A percentile compares a stretch with the other conserved stretches of the same genome.
These are phyloP conservation scores for pig (Sus scrofa) DNA, from an alignment of 2,113 vertebrate genomes.

Conservation along the genomic window DNA sequence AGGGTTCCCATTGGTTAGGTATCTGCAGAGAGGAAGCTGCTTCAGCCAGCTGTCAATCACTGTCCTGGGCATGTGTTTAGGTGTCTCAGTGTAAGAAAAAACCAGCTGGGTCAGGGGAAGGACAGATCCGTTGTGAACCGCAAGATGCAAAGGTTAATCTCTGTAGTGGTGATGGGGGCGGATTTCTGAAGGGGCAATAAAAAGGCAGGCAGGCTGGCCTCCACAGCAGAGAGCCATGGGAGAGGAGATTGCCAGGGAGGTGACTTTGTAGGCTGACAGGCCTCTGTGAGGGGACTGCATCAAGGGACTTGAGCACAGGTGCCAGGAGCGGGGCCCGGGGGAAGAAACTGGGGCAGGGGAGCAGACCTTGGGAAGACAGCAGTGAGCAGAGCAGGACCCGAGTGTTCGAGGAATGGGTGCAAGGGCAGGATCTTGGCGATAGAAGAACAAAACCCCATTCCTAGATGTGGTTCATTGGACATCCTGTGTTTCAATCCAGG, in stretches of 20 bases:
- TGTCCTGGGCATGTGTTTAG: not conserved
- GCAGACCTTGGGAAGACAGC: not conserved
- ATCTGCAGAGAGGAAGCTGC: not conserved
- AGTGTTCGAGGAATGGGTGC: not conserved
- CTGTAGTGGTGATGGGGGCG: not conserved
- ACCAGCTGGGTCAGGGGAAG: not conserved
- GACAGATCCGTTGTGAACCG: not conserved
- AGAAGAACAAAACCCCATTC: fast-evolving
- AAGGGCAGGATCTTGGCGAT: not conserved
- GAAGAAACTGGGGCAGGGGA: not conserved
- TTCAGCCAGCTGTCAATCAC: not conserved
- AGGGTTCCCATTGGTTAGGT: not conserved
- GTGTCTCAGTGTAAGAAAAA: not conserved
- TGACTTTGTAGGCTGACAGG: not conserved
- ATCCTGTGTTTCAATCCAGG: not conserved
- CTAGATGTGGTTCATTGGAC: too few relatives aligned
- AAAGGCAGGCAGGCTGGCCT: not conserved
- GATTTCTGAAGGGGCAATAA: not conserved
- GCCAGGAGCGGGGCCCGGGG: not conserved
- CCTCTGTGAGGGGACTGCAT: not conserved
- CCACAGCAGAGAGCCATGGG: not conserved
- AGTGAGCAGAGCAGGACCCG: not conserved
- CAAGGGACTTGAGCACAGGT: too few relatives aligned
- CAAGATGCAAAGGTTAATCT: not conserved
- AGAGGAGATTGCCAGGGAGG: not conserved